These are phyloP conservation scores for Theristus sp. DNA, from an alignment of 2,888 invertebrate species.

Conservation along the genomic window DNA sequence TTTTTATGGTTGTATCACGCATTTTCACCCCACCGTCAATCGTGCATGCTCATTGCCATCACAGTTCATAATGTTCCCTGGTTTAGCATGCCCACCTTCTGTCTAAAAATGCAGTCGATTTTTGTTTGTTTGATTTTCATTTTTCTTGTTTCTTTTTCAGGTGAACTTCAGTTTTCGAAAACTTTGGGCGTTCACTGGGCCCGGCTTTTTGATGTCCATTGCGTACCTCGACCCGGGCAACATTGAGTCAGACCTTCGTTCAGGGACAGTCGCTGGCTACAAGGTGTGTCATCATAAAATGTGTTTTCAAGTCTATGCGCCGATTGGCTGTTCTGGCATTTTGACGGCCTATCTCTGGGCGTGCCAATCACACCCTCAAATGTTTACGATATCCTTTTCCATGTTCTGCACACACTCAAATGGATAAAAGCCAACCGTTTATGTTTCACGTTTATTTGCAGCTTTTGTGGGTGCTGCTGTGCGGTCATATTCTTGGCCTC, in stretches of 20 bases:
- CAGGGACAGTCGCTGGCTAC: conserved; percentile 59
- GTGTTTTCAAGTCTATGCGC: background rate
- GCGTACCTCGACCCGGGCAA: conserved; percentile 81
- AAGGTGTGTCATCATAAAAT: conserved; percentile 36
- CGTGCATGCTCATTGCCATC: background rate
- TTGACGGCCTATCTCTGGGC: too few relatives aligned
- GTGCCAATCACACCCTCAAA: background rate
- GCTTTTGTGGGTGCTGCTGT: conserved; percentile 65
- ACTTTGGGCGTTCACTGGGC: conserved; percentile 77
- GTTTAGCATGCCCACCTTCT: background rate
- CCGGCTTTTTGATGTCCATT: conserved; percentile 79
- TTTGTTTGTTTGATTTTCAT: too few relatives aligned
- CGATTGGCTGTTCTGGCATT: too few relatives aligned
- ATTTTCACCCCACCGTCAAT: background rate
- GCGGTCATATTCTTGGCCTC: conserved; percentile 63
- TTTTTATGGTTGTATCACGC: too few relatives aligned
- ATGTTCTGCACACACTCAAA: too few relatives aligned
- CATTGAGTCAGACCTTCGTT: conserved; percentile 71
- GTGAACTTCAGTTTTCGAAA: conserved; percentile 55
- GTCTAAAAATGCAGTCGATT: background rate
- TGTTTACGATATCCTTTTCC: background rate
- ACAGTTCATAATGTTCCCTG: background rate
- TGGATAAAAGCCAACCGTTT: too few relatives aligned
- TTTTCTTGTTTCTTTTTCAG: background rate
- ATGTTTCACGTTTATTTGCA: conserved; percentile 31